Evolutionary conservation across 2,797 vertebrate species (phyloP), one percentile per base, ranked within the genome.

Genomic region (Melanotaenia boesemani): DNA sequence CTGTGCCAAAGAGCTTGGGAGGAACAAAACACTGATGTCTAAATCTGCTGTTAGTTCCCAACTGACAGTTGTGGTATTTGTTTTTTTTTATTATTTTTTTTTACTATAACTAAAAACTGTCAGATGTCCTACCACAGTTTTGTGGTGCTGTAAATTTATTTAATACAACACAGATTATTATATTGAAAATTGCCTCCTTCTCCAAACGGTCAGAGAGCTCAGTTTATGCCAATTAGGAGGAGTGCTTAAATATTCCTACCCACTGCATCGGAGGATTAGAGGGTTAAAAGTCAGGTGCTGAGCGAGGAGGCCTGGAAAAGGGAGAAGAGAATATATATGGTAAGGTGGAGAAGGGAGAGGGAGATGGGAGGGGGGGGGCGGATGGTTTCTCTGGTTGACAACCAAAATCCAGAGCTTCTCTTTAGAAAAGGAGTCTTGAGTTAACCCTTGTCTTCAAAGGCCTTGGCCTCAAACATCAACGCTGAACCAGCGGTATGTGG

Each of bases 261-360:
- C 68, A 62, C 36, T n/a, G 67, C 80, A 86, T 74, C 72, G 62
- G 63, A 80, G 68, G 90, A 94, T 92, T 93, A 93, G 81, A 87
- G 84, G 90, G 91, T 91, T 88, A 92, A 90, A 92, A 92, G 90
- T 93, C 93, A 93, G 91, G 76, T 86, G 88, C 70, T 77, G 82
- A 85, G 83, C 61, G 20, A 82, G 82, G 90, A 84, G 84, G 82
- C 82, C 80, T 71, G 54, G 67, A 52, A 67, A 83, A 84, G 77
- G 83, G 74, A 77, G 46, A 44, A 64, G 63, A 64, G 63, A 54
- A 39, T 72, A 57, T 56, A 64, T 44, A 11, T n/a, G 28, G n/a
- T 64, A 57, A 76, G 81, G 56, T 60, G 64, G 75, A 77, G 67
- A 64, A 46, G 58, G 24, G 30, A 44, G 52, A 63, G 46, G 39